Evolutionary conservation across 2,797 vertebrate species (phyloP).

Genomic region (Scyliorhinus canicula): DNA sequence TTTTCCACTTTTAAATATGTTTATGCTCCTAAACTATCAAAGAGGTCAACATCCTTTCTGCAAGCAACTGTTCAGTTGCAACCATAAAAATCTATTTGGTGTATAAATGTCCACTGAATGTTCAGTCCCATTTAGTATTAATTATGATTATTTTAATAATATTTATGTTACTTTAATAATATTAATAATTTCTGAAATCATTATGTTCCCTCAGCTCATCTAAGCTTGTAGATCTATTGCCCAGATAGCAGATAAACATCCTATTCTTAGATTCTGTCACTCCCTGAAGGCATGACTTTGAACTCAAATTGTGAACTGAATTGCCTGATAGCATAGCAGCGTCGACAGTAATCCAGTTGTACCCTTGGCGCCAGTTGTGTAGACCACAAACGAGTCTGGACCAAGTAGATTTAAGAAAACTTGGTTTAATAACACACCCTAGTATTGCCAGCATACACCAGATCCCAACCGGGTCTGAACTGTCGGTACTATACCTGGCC

Average conservation of each 20-base stretch:
- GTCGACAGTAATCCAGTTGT: too few species aligned
- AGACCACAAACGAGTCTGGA: too few species aligned
- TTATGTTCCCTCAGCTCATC: background rate
- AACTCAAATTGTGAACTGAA: background rate
- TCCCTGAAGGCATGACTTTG: background rate
- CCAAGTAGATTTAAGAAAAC: too few species aligned
- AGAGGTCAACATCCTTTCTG: background rate
- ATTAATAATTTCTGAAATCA: background rate
- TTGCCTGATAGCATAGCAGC: too few species aligned
- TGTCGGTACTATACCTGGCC: too few species aligned
- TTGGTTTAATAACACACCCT: too few species aligned
- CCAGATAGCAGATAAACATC: background rate
- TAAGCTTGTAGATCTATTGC: background rate
- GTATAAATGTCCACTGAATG: background rate
- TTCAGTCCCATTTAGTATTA: background rate
- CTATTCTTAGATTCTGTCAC: background rate
- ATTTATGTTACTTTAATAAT: background rate
- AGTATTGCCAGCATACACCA: too few species aligned
- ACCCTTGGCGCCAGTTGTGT: too few species aligned
- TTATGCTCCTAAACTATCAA: background rate
- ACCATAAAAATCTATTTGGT: background rate
- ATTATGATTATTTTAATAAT: background rate
- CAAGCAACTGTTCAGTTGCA: background rate
- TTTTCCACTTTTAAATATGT: background rate
- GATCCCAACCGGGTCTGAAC: too few species aligned